Conservation (phyloP, 2,888 invertebrate genomes). For the Drosophila dives region DNA sequence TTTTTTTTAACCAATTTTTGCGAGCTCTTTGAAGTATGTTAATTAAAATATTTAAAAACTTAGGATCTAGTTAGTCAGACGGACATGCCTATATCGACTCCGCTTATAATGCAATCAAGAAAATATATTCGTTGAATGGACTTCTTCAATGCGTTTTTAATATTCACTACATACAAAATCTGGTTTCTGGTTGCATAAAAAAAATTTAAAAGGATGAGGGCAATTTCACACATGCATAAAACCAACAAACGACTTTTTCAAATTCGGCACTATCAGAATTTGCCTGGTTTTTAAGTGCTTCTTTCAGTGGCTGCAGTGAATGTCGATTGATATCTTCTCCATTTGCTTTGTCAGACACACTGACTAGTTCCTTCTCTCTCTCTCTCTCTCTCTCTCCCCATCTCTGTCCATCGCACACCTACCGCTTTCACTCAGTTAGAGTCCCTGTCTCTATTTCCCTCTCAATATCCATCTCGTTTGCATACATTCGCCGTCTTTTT, state of each 20-base stretch:
- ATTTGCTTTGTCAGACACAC: constrained; percentile 2
- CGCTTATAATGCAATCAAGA: background rate
- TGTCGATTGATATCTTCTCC: constrained; percentile 5
- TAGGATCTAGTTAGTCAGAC: background rate
- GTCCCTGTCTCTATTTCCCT: background rate
- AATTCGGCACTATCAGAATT: background rate
- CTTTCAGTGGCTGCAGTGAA: constrained; percentile 3
- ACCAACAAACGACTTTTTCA: background rate
- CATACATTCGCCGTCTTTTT: constrained; percentile 1
- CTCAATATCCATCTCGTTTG: background rate
- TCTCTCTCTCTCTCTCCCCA: background rate
- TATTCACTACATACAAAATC: background rate
- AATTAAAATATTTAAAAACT: background rate
- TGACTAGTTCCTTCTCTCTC: background rate
- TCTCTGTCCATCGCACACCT: background rate
- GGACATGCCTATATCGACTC: background rate
- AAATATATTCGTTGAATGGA: background rate
- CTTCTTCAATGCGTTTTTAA: background rate
- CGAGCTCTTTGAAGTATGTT: background rate
- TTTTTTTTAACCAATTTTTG: background rate
- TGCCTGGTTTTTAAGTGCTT: background rate
- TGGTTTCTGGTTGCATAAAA: too few species aligned
- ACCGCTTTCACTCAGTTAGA: background rate
- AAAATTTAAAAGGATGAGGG: background rate
- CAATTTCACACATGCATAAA: background rate